These are phyloP conservation scores for Chlamydotis undulata DNA, from an alignment of 2,113 vertebrate genomes.

Conservation along the genomic window DNA sequence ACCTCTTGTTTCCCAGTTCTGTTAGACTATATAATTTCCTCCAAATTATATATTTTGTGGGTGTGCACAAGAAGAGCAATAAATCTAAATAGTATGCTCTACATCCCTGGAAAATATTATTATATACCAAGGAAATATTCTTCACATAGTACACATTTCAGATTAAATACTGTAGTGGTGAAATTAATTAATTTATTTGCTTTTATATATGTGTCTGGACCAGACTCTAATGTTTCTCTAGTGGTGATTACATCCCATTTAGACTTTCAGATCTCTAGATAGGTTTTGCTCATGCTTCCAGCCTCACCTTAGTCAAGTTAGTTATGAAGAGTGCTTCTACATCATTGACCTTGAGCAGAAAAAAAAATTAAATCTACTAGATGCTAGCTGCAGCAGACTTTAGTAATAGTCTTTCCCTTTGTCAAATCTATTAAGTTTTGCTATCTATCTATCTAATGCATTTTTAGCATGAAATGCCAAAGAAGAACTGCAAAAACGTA, in stretches of 20 bases:
- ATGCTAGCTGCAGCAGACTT: not conserved
- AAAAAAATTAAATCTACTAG: not conserved
- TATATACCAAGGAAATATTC: not conserved
- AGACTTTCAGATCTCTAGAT: not conserved
- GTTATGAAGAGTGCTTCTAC: not conserved
- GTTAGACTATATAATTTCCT: not conserved
- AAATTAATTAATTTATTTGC: not conserved
- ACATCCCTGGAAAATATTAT: not conserved
- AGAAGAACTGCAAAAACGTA: not conserved
- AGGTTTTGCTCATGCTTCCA: not conserved
- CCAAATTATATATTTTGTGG: not conserved
- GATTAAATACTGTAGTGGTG: not conserved
- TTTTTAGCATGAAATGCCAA: not conserved
- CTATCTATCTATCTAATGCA: not conserved
- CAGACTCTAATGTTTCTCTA: not conserved
- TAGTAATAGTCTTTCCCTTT: not conserved
- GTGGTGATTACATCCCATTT: not conserved
- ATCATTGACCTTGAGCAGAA: not conserved
- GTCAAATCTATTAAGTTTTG: not conserved
- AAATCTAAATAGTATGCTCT: not conserved
- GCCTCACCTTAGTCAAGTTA: not conserved
- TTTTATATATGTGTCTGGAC: not conserved
- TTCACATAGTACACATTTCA: not conserved
- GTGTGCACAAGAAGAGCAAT: not conserved
- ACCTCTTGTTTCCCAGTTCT: not conserved